A percentile compares a stretch with the other conserved stretches of the same genome.
Conservation (phyloP, 2,113 vertebrate species). For the Corydoras maculifer region DNA sequence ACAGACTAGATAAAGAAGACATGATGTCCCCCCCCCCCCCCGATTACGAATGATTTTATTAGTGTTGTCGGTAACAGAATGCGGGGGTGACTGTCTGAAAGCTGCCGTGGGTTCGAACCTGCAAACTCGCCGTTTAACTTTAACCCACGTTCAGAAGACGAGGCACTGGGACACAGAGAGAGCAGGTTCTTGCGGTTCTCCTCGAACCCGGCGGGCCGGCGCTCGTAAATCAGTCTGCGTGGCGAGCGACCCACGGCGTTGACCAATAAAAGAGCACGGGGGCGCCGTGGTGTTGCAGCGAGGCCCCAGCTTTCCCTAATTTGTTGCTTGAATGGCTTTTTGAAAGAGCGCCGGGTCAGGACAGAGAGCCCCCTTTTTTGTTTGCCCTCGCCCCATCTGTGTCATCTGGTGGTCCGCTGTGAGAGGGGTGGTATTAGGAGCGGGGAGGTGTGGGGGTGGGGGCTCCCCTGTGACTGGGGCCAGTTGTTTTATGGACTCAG, state of each 20-base stretch:
- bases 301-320: conserved; percentile 75
- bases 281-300: conserved; percentile 56
- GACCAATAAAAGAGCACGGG: conserved; percentile 71
- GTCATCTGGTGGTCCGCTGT: conserved; percentile 90
- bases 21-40: no score
- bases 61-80: no score
- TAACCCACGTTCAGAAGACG: no score
- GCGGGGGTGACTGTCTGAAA: no score
- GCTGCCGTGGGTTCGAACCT: no score
- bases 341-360: conserved; percentile 74
- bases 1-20: no score
- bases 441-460: conserved; percentile 42
- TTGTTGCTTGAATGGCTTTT: conserved; percentile 84
- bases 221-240: conserved; percentile 65
- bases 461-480: conserved; percentile 79
- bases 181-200: conserved; percentile 7
- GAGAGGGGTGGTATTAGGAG: conserved; percentile 67
- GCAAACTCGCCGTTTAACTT: no score
- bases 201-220: conserved; percentile 4
- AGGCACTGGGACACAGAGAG: no score
- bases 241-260: conserved; percentile 62
- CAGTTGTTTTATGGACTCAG: conserved; percentile 96
- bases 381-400: conserved; percentile 90
- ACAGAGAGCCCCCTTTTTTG: conserved; percentile 82
- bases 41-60: no score